A percentile compares a stretch with the other conserved stretches of the same genome.
phyloP scores from a whole-genome alignment of 2,797 vertebrate species.

The Sebastes oblongus region DNA sequence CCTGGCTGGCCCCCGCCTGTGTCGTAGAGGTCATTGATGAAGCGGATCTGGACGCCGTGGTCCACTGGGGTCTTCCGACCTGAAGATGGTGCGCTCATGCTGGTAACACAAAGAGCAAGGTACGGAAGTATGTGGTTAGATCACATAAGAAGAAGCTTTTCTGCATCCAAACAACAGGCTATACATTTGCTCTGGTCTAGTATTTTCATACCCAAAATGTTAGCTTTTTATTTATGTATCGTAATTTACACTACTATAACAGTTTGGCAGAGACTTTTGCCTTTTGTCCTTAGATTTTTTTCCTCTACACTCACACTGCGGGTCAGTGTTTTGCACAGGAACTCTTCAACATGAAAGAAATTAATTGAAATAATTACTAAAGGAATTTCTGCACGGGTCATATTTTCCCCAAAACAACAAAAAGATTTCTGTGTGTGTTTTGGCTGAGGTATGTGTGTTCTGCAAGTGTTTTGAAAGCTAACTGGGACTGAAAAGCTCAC shows the following conservation, averaged over 20 bases:
- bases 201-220: background rate
- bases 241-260: background rate
- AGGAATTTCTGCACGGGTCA: background rate
- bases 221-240: background rate
- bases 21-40: conserved; percentile 86
- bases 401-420: background rate
- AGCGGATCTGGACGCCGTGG: conserved; percentile 93
- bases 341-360: background rate
- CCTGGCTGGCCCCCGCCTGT: conserved; percentile 72
- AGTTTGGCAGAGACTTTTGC: background rate
- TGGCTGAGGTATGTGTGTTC: background rate
- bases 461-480: background rate
- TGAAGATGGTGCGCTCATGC: conserved; percentile 76
- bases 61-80: conserved; percentile 86
- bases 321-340: background rate
- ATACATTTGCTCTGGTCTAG: background rate
- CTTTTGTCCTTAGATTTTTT: no score
- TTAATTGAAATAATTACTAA: background rate
- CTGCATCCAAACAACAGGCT: background rate
- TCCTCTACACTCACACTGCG: background rate
- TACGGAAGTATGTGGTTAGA: background rate
- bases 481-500: background rate
- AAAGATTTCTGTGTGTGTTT: background rate
- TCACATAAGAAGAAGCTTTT: background rate
- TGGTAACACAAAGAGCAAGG: conserved; percentile 35